phyloP scores from a whole-genome alignment of 92 coral and sea anemone species.

The Epizoanthus fatuus region DNA sequence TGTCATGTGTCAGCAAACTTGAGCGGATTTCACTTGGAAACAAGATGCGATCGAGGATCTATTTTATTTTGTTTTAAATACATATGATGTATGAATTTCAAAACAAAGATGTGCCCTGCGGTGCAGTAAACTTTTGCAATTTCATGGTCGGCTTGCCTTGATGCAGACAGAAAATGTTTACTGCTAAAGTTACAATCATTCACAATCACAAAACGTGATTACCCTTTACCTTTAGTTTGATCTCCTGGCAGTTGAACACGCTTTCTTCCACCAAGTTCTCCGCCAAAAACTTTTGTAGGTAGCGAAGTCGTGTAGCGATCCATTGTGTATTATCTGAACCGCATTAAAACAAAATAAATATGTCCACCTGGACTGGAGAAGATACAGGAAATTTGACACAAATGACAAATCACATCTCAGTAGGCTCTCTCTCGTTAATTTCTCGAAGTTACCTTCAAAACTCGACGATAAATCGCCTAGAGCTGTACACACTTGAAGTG shows the following conservation, averaged over 20 bases:
- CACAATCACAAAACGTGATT: neutral
- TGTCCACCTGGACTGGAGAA: neutral
- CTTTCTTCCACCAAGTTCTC: constrained; percentile 80
- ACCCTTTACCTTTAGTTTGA: constrained; percentile 69
- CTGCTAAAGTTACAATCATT: neutral
- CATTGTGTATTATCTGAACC: constrained; percentile 54
- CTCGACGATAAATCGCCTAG: neutral
- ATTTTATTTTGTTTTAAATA: constrained; percentile 1
- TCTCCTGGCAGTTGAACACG: constrained; percentile 84
- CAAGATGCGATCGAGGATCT: neutral
- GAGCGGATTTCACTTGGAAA: neutral
- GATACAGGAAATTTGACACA: neutral
- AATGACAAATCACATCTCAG: too few relatives aligned
- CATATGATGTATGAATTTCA: neutral
- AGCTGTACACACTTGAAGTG: neutral
- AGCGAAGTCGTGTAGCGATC: constrained; percentile 79
- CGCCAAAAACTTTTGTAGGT: constrained; percentile 71
- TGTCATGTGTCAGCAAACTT: neutral
- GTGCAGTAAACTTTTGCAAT: constrained; percentile 27
- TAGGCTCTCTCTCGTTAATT: too few relatives aligned
- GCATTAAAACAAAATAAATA: constrained; percentile 27
- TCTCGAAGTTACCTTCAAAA: neutral
- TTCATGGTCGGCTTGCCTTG: constrained; percentile 48
- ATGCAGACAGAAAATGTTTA: constrained; percentile 38
- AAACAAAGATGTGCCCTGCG: constrained; percentile 2